Base-by-base conservation (phyloP, 64 coral and sea anemone genomes). In the Platygyra sinensis region DNA sequence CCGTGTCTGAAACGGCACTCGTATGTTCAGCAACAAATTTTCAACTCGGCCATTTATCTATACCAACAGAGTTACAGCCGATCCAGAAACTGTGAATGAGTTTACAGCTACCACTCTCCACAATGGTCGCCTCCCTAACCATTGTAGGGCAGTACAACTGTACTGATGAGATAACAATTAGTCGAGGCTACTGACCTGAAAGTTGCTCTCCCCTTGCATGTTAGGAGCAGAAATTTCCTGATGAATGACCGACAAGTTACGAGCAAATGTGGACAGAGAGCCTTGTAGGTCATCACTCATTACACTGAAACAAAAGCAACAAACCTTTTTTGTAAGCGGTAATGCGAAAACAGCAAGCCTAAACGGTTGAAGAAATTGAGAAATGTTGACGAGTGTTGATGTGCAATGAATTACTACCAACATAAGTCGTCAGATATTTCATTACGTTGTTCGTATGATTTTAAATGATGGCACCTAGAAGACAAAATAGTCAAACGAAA, bases 231-330 rank as follows among this genome's bases (percentile, higher is more conserved):
- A 99, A 17, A 99, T 95, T 91, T 99, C 97, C 73, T 99, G 97
- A 62, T 99, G 97, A 32, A 99, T 96, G 14, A 99, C 97, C 19
- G 97, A 99, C 38, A 99, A 50, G 61, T 99, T 99, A 52, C 97
- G 94, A 73, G 97, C 97, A 80, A 99, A 99, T 38, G 97, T 99
- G 12, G 97, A 99, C 5, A 99, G 54, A 8, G 97, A 99, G 25
- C 97, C 97, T 85, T 96, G 97, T 18, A 99, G 71, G 82, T 99
- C 97, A 75, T 99, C 97, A 90, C 97, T 99, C 97, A 99, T 91
- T 32, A 99, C 97, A 75, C 96, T 98, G 30, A 67, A 50, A 77
- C 22, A 91, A 72, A 77, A 8, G 28, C 13, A 73, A 17, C 52
- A 69, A 6, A 69, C 22, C 22, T 24, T 8, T 9, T 69, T 69